Percentiles rank a stretch among this genome's conserved stretches.
These are phyloP conservation scores for Heliconius ethilla DNA, from an alignment of 2,888 invertebrate species.

Conservation along the genomic window DNA sequence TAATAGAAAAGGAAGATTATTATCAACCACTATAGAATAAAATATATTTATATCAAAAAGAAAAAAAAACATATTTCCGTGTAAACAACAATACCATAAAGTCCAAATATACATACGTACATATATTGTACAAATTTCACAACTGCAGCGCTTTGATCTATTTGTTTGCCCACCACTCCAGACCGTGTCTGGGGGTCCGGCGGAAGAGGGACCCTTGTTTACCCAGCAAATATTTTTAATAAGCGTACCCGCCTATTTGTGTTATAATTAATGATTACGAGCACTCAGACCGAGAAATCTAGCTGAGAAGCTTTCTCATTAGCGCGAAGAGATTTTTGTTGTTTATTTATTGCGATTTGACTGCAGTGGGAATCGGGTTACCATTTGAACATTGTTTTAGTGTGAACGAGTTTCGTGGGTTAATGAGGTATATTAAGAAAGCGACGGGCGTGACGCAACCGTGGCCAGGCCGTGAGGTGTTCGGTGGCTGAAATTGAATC, in stretches of 20 bases:
- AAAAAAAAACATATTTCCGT: not conserved
- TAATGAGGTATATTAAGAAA: constrained; percentile 72
- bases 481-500: constrained; percentile 74
- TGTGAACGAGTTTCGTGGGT: constrained; percentile 62
- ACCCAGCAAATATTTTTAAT: constrained; percentile 73
- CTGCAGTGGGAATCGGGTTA: constrained; percentile 57
- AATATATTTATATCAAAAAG: not conserved
- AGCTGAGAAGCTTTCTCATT: constrained; percentile 41
- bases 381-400: constrained; percentile 60
- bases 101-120: not conserved
- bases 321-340: constrained; percentile 37
- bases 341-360: constrained; percentile 35
- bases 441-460: constrained; percentile 57
- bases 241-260: constrained; percentile 63
- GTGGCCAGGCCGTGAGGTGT: constrained; percentile 50
- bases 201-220: constrained; percentile 62
- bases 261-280: constrained; percentile 64
- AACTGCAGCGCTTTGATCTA: constrained; percentile 67
- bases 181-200: constrained; percentile 54
- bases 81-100: constrained; percentile 8
- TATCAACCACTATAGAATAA: not conserved
- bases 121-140: constrained; percentile 40
- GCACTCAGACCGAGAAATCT: constrained; percentile 45
- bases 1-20: not conserved
- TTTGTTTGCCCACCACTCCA: constrained; percentile 66